These are phyloP conservation scores for Zaprionus ghesquierei DNA, from an alignment of 1,140 invertebrate genomes.

Conservation along the genomic window DNA sequence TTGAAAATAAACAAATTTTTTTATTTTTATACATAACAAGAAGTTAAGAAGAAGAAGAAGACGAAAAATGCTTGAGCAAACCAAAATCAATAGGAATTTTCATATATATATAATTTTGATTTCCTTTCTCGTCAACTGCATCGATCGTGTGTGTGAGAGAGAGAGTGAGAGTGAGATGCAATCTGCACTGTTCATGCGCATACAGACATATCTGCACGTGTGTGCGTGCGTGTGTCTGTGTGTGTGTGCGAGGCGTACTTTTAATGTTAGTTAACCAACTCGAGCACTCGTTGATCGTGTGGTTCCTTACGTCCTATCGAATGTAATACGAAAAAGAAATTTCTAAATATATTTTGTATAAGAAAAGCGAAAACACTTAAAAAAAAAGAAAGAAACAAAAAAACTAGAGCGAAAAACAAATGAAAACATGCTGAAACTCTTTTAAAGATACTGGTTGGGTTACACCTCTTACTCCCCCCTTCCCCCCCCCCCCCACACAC, in stretches of 20 bases:
- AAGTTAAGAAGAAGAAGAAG: background rate
- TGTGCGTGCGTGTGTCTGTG: background rate
- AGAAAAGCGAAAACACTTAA: slow-evolving; percentile 24
- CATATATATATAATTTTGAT: slow-evolving; percentile 18
- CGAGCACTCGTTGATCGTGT: slow-evolving; percentile 29
- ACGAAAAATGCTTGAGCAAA: slow-evolving; percentile 20
- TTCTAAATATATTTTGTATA: slow-evolving; percentile 68
- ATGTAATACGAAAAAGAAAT: slow-evolving; percentile 47
- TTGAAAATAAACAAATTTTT: slow-evolving; percentile 64
- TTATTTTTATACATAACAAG: slow-evolving; percentile 75
- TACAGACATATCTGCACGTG: background rate
- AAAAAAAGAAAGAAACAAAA: background rate
- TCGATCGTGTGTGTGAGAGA: background rate
- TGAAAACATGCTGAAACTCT: background rate
- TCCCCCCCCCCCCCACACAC: too few relatives aligned
- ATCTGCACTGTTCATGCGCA: background rate
- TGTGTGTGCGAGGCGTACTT: slow-evolving; percentile 16
- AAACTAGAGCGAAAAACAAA: slow-evolving; percentile 1
- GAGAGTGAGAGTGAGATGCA: background rate
- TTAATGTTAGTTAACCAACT: slow-evolving; percentile 49
- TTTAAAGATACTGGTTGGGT: slow-evolving; percentile 7
- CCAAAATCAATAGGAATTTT: slow-evolving; percentile 21
- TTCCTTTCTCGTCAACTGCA: background rate
- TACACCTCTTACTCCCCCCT: background rate
- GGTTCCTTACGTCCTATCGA: slow-evolving; percentile 66